Evolutionary conservation across 2,888 invertebrate genomes (phyloP).

Genomic region (Dryadula phaetusa): DNA sequence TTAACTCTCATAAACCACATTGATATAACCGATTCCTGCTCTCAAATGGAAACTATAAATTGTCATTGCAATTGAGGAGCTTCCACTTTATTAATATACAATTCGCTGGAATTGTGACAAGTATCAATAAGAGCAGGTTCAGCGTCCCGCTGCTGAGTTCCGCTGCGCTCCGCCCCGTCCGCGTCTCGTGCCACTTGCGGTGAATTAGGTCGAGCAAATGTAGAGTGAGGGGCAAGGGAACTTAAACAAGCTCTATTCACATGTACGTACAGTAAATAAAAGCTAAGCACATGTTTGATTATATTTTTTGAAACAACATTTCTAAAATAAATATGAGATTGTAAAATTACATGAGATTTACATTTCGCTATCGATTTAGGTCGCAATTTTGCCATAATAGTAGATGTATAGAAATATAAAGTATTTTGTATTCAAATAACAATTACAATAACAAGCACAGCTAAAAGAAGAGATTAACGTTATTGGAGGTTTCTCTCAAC

Average conservation of each 20-base stretch:
- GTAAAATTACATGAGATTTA: too few relatives aligned
- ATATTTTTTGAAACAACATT: not conserved
- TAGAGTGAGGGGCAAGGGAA: not conserved
- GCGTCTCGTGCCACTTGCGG: constrained; percentile 16
- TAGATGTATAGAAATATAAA: too few relatives aligned
- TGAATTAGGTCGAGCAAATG: constrained; percentile 7
- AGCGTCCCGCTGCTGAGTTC: not conserved
- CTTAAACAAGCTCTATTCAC: not conserved
- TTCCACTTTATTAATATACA: constrained; percentile 10
- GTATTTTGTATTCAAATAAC: too few relatives aligned
- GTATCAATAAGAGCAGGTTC: not conserved
- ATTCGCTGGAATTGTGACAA: constrained; percentile 14
- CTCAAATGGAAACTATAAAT: not conserved
- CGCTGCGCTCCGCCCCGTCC: not conserved
- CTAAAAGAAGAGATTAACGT: too few relatives aligned
- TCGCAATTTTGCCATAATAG: too few relatives aligned
- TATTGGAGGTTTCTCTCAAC: too few relatives aligned
- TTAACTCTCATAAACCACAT: not conserved
- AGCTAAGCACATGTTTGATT: not conserved
- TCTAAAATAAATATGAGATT: too few relatives aligned
- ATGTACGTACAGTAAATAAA: not conserved
- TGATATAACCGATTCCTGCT: not conserved
- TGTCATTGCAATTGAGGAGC: not conserved
- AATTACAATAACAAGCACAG: too few relatives aligned
- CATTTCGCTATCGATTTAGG: too few relatives aligned